These are phyloP conservation scores for Tamandua tetradactyla DNA, from an alignment of 2,797 vertebrate species.

Conservation along the genomic window DNA sequence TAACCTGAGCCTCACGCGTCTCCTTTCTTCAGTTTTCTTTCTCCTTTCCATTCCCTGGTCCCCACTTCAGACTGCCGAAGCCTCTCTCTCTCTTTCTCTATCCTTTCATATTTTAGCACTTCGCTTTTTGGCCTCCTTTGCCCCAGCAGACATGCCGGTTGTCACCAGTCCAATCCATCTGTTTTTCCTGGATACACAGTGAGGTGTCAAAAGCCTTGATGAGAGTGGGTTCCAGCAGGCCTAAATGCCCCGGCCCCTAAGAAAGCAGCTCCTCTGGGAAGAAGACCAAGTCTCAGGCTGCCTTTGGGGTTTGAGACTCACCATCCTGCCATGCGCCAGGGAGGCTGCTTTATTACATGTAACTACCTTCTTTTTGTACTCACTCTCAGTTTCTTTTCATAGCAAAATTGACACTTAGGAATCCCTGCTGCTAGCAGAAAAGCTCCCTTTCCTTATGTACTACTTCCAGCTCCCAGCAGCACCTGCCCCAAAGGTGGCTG, in stretches of 20 bases:
- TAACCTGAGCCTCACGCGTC: rapidly evolving
- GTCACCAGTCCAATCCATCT: conserved; percentile 63
- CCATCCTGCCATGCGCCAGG: neutral
- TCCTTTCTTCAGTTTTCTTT: rapidly evolving
- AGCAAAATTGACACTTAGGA: neutral
- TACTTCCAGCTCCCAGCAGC: neutral
- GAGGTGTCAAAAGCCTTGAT: neutral
- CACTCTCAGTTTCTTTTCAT: neutral
- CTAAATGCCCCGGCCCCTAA: rapidly evolving
- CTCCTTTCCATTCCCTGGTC: rapidly evolving
- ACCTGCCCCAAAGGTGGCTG: neutral
- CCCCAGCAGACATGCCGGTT: conserved; percentile 33
- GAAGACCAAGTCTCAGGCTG: neutral
- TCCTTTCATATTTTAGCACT: neutral
- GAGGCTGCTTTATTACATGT: neutral
- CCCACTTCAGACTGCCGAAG: neutral
- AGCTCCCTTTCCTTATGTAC: neutral
- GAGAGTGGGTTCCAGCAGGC: neutral
- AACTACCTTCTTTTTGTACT: neutral
- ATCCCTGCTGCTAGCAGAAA: neutral
- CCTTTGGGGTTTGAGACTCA: neutral
- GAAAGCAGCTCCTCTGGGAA: neutral
- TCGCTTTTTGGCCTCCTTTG: neutral
- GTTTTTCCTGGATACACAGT: conserved; percentile 46
- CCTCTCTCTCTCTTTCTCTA: neutral